Evolutionary conservation across 2,797 vertebrate genomes (phyloP).

Genomic region (Mus caroli): DNA sequence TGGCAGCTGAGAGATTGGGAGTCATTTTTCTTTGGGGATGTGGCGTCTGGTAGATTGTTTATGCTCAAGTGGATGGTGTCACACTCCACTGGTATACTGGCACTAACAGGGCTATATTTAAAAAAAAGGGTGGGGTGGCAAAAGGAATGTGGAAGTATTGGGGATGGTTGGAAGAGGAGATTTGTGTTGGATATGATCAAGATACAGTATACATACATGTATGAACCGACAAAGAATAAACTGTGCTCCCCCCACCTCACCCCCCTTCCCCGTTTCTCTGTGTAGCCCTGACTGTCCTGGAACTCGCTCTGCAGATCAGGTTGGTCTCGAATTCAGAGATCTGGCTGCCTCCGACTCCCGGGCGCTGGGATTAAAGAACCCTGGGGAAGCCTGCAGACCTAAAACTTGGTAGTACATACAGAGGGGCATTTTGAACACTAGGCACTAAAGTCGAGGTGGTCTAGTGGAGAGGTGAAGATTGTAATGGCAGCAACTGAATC

Average conservation of each 20-base stretch:
- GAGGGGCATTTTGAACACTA: background rate
- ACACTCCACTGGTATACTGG: background rate
- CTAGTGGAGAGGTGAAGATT: background rate
- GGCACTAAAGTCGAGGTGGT: background rate
- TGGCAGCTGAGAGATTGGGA: background rate
- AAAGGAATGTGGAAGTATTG: background rate
- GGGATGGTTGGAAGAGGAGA: background rate
- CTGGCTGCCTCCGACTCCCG: background rate
- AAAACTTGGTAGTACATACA: background rate
- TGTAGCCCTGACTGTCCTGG: background rate
- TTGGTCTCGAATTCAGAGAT: background rate
- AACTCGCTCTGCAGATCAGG: background rate
- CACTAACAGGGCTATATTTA: background rate
- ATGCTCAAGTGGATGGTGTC: background rate
- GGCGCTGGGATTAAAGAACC: background rate
- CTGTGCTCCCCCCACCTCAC: background rate
- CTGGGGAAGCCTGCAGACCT: background rate
- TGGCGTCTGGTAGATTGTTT: background rate
- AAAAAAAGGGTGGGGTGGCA: too few species aligned
- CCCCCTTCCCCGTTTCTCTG: background rate
- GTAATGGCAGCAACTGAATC: background rate
- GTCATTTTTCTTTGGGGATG: background rate
- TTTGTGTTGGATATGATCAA: background rate
- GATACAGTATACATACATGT: background rate
- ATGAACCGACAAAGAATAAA: background rate